Base-by-base conservation (phyloP, 2,797 vertebrate species). In the Tympanoctomys barrerae region DNA sequence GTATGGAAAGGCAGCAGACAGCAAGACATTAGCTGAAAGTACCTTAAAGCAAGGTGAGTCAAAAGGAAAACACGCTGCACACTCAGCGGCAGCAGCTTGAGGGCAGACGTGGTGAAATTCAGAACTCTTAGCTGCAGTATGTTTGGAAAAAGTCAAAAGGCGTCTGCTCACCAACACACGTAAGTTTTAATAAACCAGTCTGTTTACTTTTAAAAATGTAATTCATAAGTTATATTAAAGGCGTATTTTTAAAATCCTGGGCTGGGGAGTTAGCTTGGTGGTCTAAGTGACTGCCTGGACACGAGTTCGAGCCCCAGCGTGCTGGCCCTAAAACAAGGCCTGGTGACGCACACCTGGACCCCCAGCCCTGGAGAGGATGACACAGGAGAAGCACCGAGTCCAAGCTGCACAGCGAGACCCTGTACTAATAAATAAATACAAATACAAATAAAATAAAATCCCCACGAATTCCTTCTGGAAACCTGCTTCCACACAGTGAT, bases 51-150 rank as follows among this genome's bases (percentile, higher is more conserved):
- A 93, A 0, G 5, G 49, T 0, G 0, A 90, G n/a, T 92, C 70
- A 92, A 92, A 96, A 95, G 12, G 70, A 78, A 96, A 95, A 87
- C 59, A 85, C 54, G 93, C 84, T n/a, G 57, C 24, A 84, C 36
- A 59, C 8, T 33, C 77, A 75, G 19, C 57, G 84, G 93, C 77
- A 75, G 21, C 54, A 84, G 93, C 96, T 87, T 87, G 49, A 85
- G 42, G 86, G 71, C 1, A 89, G 13, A 68, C 31, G 28, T 46
- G 66, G 94, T 52, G 39, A 24, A 73, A 28, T 1, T 28, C 39
- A 61, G 36, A 93, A n/a, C 87, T 91, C 59, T 1, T 46, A 71
- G 97, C 66, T 86, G 73, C 90, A 92, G 75, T 73, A 87, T 52
- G 19, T 68, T 26, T 86, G 89, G 33, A 22, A 10, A 16, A 87